Conservation (phyloP, 2,888 invertebrate species). For the Agrochola lota region DNA sequence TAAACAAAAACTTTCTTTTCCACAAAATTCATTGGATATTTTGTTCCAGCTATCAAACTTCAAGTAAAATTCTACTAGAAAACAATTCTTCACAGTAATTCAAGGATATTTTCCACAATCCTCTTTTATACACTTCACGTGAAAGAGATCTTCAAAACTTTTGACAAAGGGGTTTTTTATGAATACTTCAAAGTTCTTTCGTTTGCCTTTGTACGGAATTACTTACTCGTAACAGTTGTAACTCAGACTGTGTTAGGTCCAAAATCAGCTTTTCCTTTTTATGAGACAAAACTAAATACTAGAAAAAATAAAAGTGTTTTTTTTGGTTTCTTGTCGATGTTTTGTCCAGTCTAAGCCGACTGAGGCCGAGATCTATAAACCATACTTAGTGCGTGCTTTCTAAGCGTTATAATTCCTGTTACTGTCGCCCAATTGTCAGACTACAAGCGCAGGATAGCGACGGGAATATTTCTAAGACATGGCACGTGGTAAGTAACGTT, state of each 20-base stretch:
- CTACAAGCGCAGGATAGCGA: background rate
- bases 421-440: background rate
- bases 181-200: constrained; percentile 33
- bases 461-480: background rate
- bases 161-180: constrained; percentile 52
- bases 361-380: background rate
- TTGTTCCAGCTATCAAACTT: constrained; percentile 9
- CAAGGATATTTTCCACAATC: constrained; percentile 15
- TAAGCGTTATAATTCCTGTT: background rate
- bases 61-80: constrained; percentile 8
- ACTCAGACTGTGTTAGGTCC: constrained; percentile 4
- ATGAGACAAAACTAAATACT: background rate
- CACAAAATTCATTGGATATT: background rate
- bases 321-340: background rate
- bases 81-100: constrained; percentile 16
- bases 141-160: constrained; percentile 44
- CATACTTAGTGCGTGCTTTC: background rate
- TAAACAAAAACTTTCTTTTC: background rate
- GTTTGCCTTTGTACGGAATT: constrained; percentile 27
- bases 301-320: too few relatives aligned
- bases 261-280: constrained; percentile 2
- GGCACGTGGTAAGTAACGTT: background rate
- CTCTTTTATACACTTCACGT: constrained; percentile 20
- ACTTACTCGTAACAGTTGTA: constrained; percentile 17
- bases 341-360: background rate